These are phyloP conservation scores for Sula dactylatra DNA, from an alignment of 2,113 vertebrate genomes.

Conservation along the genomic window DNA sequence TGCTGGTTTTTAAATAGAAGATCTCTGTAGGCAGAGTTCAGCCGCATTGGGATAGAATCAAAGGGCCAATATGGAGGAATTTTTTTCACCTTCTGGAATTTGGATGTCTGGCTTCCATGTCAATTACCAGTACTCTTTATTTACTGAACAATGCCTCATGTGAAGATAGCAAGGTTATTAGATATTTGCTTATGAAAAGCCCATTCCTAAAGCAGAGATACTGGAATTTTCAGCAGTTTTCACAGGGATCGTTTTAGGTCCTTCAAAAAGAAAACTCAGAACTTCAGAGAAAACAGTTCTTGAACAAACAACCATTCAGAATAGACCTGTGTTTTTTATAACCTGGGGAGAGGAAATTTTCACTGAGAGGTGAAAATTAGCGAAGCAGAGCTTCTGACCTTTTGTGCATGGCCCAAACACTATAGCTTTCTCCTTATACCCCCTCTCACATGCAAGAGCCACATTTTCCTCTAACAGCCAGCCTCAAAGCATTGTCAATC, in stretches of 20 bases:
- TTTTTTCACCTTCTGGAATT: slow-evolving; percentile 17
- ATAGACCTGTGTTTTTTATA: not conserved
- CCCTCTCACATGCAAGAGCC: not conserved
- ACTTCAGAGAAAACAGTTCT: not conserved
- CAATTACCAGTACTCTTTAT: slow-evolving; percentile 24
- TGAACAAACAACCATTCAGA: not conserved
- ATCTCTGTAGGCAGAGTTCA: slow-evolving; percentile 33
- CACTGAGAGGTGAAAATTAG: not conserved
- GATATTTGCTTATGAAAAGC: slow-evolving; percentile 32
- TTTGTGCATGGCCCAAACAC: not conserved
- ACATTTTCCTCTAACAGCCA: not conserved
- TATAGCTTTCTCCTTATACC: not conserved
- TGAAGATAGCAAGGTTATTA: slow-evolving; percentile 12
- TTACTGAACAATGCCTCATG: slow-evolving; percentile 8
- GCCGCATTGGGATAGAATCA: slow-evolving; percentile 5
- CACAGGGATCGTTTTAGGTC: not conserved
- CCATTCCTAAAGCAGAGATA: not conserved
- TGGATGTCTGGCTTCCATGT: slow-evolving; percentile 17
- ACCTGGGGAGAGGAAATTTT: not conserved
- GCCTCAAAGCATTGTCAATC: not conserved
- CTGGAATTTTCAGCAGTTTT: slow-evolving; percentile 9
- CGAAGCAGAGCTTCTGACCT: not conserved
- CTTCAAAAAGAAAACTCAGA: not conserved
- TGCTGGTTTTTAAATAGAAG: slow-evolving; percentile 40
- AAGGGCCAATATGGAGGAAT: not conserved